Percentiles rank a stretch among this genome's conserved stretches.
These are phyloP conservation scores for Drosophila acutilabella DNA, from an alignment of 2,888 invertebrate genomes.

Conservation along the genomic window DNA sequence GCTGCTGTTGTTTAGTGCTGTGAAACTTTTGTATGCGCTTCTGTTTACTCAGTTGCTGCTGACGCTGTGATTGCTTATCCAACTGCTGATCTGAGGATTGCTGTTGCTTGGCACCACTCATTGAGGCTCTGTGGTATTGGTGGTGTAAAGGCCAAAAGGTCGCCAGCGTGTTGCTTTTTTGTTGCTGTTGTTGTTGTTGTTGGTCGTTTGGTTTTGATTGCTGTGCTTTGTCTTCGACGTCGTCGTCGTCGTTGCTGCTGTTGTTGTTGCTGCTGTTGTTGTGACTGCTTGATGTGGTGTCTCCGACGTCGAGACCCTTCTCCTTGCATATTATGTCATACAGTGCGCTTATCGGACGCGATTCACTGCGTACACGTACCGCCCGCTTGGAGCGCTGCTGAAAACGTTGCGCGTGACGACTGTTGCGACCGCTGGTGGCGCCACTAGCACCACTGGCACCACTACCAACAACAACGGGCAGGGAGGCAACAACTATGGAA, in stretches of 20 bases:
- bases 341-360: constrained; percentile 84
- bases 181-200: constrained; percentile 27
- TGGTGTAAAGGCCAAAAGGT: constrained; percentile 74
- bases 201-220: constrained; percentile 29
- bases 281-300: constrained; percentile 68
- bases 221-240: constrained; percentile 62
- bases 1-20: not conserved
- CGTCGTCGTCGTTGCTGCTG: constrained; percentile 27
- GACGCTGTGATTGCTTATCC: constrained; percentile 39
- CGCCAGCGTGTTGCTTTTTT: constrained; percentile 68
- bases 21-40: constrained; percentile 22
- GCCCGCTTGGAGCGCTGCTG: constrained; percentile 80
- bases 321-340: constrained; percentile 86
- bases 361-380: constrained; percentile 84
- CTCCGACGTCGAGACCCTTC: constrained; percentile 82
- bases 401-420: constrained; percentile 82
- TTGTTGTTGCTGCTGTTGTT: constrained; percentile 46
- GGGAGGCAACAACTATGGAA: constrained; percentile 54
- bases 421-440: constrained; percentile 57
- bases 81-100: constrained; percentile 12
- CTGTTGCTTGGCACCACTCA: constrained; percentile 40
- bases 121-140: constrained; percentile 57
- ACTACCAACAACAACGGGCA: constrained; percentile 12
- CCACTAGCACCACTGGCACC: constrained; percentile 7
- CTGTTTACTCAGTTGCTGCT: constrained; percentile 38